Base-by-base conservation (phyloP, 2,113 vertebrate species). In the Hippocampus comes region DNA sequence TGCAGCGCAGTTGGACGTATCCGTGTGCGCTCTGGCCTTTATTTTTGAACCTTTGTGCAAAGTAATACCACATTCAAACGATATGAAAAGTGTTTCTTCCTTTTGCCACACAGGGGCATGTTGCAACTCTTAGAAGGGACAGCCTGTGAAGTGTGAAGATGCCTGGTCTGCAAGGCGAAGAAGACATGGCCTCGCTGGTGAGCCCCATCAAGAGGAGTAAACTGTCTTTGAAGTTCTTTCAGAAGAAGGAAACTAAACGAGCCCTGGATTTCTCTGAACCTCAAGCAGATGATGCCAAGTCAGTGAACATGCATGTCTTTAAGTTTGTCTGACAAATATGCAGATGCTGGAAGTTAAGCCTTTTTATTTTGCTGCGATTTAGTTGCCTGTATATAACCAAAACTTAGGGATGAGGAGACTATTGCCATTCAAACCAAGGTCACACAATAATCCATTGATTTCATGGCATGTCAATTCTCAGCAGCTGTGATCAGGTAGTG, bases 171-270 rank as follows among this genome's bases (percentile, higher is more conserved):
- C 95, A 95, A 75, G 93, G 88, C 72, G 96, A 96, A 65, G 87
- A 81, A 81, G 83, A 79, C 5, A 92, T 87, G 75, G 87, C 92
- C 71, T 86, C 91, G 7, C 89, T 86, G 72, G 92, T 92, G 67
- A 96, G 95, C 82, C 96, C 96, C 1, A 82, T 93, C 21, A 97
- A 93, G 89, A 97, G 92, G 90, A 97, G 89, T 76, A 86, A 94
- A 78, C 93, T 99, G 23, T 98, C 97, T 38, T 82, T 98, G 69
- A 97, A 95, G 90, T 98, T 97, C 49, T 97, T 98, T 83, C 97
- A 97, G 57, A 99, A 96, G 87, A 98, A 97, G 66, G 97, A 99
- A 60, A 89, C 96, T 9, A 99, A 98, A 79, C 91, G 97, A 65
- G 94, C 93, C 3, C 85, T 99, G 87, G 96, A 98, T 89, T 98